These are phyloP conservation scores for Drosophila melanosoma DNA, from an alignment of 2,888 invertebrate species.

Conservation along the genomic window DNA sequence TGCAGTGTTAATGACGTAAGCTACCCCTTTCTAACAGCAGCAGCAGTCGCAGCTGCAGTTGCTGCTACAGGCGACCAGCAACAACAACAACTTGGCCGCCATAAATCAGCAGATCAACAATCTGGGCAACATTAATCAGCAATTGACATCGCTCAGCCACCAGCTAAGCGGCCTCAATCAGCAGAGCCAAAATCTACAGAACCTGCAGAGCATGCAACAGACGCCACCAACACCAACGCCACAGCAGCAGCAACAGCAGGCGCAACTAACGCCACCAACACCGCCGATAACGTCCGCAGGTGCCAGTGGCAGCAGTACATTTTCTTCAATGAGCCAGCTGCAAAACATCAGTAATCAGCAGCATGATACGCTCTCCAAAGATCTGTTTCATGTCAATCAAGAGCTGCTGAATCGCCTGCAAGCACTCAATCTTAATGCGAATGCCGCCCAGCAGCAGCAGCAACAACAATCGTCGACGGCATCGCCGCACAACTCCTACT, in stretches of 20 bases:
- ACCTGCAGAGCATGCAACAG: slow-evolving; percentile 78
- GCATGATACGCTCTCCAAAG: slow-evolving; percentile 84
- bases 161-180: slow-evolving; percentile 85
- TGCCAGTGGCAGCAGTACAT: slow-evolving; percentile 80
- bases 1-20: slow-evolving; percentile 54
- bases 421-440: slow-evolving; percentile 82
- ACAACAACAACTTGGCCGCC: slow-evolving; percentile 84
- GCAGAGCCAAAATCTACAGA: slow-evolving; percentile 85
- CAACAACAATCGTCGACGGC: slow-evolving; percentile 77
- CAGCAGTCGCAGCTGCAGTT: slow-evolving; percentile 83
- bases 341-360: slow-evolving; percentile 83
- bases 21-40: slow-evolving; percentile 50
- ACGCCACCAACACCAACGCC: slow-evolving; percentile 82
- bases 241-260: slow-evolving; percentile 64
- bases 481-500: slow-evolving; percentile 84
- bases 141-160: slow-evolving; percentile 83
- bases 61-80: slow-evolving; percentile 83
- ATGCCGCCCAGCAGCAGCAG: slow-evolving; percentile 53
- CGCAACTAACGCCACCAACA: slow-evolving; percentile 78
- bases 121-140: slow-evolving; percentile 84
- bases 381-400: slow-evolving; percentile 85
- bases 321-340: slow-evolving; percentile 83
- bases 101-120: slow-evolving; percentile 85
- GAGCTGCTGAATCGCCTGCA: slow-evolving; percentile 84
- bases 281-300: slow-evolving; percentile 68